Conservation (phyloP, 2,113 vertebrate genomes). For the Sarotherodon lohbergeri region DNA sequence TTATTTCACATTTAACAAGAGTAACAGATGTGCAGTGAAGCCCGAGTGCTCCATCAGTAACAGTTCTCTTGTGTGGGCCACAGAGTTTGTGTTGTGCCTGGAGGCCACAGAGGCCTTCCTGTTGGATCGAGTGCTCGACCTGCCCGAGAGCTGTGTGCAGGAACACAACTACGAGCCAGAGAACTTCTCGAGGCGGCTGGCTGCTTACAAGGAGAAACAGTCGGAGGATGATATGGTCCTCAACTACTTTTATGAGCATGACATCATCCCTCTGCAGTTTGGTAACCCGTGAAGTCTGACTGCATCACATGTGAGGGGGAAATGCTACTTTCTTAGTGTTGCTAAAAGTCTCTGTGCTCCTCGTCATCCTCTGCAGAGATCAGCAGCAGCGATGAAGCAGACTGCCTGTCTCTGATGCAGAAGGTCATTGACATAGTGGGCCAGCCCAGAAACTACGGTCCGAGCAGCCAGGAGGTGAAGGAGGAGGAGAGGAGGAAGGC, state of each 20-base stretch:
- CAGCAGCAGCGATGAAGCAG: conserved; percentile 67
- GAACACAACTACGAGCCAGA: conserved; percentile 78
- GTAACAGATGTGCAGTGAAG: background rate
- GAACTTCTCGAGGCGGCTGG: conserved; percentile 71
- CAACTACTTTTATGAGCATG: conserved; percentile 85
- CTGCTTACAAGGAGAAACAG: conserved; percentile 72
- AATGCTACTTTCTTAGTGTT: background rate
- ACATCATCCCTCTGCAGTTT: conserved; percentile 74
- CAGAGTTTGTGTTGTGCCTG: conserved; percentile 84
- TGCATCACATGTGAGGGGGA: background rate
- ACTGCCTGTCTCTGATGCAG: conserved; percentile 71
- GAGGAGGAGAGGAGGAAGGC: conserved; percentile 64
- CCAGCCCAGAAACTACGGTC: conserved; percentile 79
- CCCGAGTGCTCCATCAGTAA: background rate
- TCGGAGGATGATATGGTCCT: conserved; percentile 73
- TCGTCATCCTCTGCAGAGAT: conserved; percentile 69
- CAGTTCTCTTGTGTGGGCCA: background rate
- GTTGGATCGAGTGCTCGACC: conserved; percentile 82
- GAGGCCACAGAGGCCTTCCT: conserved; percentile 82
- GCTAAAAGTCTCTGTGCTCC: background rate
- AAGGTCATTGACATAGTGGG: conserved; percentile 78
- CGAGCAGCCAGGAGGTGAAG: conserved; percentile 73
- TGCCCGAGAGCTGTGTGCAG: conserved; percentile 77
- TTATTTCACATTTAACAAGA: background rate
- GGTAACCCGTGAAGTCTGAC: conserved; percentile 65